Conservation (phyloP, 2,888 invertebrate species). For the Chymomyza fuscimana region DNA sequence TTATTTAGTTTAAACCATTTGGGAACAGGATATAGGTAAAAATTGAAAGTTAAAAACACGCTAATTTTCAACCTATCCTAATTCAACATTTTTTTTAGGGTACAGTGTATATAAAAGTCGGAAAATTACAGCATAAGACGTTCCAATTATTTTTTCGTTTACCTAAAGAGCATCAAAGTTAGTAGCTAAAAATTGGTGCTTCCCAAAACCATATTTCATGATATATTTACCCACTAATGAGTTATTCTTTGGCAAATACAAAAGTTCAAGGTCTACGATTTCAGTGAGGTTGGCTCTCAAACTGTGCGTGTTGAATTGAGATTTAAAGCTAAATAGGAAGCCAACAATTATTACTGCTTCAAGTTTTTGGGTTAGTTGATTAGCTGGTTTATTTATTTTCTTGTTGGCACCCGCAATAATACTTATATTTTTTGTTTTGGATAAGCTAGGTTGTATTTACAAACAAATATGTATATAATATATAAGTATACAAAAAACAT, state of each 20-base stretch:
- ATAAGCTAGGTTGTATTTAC: background rate
- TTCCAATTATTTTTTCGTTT: background rate
- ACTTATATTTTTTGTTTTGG: background rate
- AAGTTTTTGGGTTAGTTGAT: background rate
- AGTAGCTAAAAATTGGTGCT: background rate
- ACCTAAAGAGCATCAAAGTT: background rate
- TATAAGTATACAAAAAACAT: background rate
- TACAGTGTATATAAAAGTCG: too few relatives aligned
- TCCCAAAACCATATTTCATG: background rate
- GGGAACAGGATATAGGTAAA: too few relatives aligned
- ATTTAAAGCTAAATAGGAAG: conserved; percentile 7
- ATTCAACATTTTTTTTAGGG: too few relatives aligned
- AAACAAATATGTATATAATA: background rate
- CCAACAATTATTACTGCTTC: background rate
- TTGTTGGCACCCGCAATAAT: background rate
- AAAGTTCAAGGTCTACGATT: conserved; percentile 1
- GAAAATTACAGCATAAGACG: too few relatives aligned
- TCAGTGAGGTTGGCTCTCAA: background rate
- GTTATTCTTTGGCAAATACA: background rate
- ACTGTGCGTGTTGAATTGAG: background rate
- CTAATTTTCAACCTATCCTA: too few relatives aligned
- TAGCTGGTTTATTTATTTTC: background rate
- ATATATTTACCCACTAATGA: background rate
- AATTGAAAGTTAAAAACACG: too few relatives aligned
- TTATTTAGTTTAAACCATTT: too few relatives aligned